A percentile compares a stretch with the other conserved stretches of the same genome.
These are phyloP conservation scores for Drosophila leonis DNA, from an alignment of 2,888 invertebrate species.

Conservation along the genomic window DNA sequence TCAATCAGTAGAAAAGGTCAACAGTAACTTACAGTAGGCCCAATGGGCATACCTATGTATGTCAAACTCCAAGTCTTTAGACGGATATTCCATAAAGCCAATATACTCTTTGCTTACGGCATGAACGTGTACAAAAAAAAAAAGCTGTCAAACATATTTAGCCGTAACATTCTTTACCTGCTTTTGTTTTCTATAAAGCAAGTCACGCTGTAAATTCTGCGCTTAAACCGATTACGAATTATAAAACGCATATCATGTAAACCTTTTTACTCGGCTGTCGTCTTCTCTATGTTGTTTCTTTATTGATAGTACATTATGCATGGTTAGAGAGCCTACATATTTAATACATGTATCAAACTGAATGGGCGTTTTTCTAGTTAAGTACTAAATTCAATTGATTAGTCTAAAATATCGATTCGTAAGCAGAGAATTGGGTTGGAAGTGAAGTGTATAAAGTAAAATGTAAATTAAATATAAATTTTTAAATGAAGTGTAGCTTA, in stretches of 20 bases:
- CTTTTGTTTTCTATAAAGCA: constrained; percentile 2
- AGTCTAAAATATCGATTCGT: neutral
- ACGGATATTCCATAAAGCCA: neutral
- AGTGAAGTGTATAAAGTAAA: neutral
- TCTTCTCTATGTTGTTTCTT: constrained; percentile 4
- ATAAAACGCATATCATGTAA: constrained; percentile 19
- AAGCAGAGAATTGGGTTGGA: neutral
- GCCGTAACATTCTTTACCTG: neutral
- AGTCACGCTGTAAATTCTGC: constrained; percentile 4
- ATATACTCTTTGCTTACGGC: neutral
- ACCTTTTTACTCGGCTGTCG: constrained; percentile 17
- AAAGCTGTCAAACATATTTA: constrained; percentile 3
- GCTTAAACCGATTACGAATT: constrained; percentile 32
- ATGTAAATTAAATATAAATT: neutral
- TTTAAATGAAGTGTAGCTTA: neutral
- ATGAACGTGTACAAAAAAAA: neutral
- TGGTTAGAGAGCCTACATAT: neutral
- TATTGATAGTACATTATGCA: constrained; percentile 11
- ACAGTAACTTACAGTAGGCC: neutral
- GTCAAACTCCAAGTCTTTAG: neutral
- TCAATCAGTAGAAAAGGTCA: neutral
- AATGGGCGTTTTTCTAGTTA: neutral
- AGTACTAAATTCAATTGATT: neutral
- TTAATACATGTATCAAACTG: neutral
- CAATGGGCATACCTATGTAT: neutral